Evolutionary conservation across 2,888 invertebrate genomes (phyloP), one percentile per base, ranked within the genome.

Genomic region (Disparrhopalites patrizii): DNA sequence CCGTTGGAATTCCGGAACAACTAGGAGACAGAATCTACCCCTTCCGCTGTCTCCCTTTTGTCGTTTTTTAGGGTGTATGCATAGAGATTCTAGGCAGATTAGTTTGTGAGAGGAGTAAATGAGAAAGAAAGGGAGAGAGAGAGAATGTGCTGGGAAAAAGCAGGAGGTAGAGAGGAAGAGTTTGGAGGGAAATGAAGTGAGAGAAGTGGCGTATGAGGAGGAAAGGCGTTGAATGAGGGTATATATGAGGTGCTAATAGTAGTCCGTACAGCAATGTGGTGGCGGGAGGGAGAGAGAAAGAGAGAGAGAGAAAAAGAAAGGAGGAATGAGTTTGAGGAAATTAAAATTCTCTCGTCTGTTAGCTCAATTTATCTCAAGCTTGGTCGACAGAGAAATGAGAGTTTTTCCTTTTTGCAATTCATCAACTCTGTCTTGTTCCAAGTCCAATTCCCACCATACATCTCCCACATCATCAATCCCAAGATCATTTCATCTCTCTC

Each of bases 331-430:
- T 25, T 56, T 62, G 31, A 73, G 73, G 73, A 75, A 75, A 75
- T 75, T 75, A 75, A 75, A 75, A 75, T 75, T 75, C 75, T 72
- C 73, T 70, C 66, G 69, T 72, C 70, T 68, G 67, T 66, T 66
- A 23, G 66, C 68, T 74, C 73, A 73, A 75, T 74, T 75, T 74
- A 75, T 75, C 73, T 74, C 73, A 61, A 56, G 50, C 62, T 62
- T 60, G 63, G 67, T 66, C 68, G 73, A 73, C 75, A 72, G 70
- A 66, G 73, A 72, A 72, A 73, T 75, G 73, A 73, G 73, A 72
- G 72, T 73, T 72, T 75, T 70, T 71, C 71, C 65, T 73, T 75
- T 73, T 75, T 70, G 75, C 75, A 75, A 75, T 75, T 75, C 73
- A 75, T 75, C 75, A 75, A 75, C 71, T 72, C 69, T 36, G 8